phyloP scores from a whole-genome alignment of 2,113 vertebrate genomes.

The Rhodinocichla rosea region DNA sequence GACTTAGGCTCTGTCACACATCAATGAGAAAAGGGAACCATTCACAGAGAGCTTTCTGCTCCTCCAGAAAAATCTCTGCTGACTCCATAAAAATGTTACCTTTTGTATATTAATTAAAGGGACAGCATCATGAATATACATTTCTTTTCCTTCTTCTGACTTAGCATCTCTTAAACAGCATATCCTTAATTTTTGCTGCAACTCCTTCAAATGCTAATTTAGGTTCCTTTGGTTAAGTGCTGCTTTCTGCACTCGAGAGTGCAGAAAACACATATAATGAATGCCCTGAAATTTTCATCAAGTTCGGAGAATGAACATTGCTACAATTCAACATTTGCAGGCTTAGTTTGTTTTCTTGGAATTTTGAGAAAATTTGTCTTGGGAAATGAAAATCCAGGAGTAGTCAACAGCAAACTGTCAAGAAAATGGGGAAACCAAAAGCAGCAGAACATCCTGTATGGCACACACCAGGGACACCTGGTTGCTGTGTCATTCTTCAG shows the following conservation, averaged over 20 bases:
- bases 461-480: not conserved
- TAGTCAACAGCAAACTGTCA: not conserved
- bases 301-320: not conserved
- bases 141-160: not conserved
- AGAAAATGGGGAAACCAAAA: not conserved
- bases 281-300: not conserved
- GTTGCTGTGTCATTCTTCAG: not conserved
- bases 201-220: not conserved
- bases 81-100: not conserved
- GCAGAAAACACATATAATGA: not conserved
- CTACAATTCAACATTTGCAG: not conserved
- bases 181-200: not conserved
- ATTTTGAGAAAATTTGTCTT: not conserved
- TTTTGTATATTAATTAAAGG: not conserved
- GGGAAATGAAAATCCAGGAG: constrained; percentile 1
- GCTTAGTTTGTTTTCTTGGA: not conserved
- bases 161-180: not conserved
- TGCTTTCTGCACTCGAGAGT: not conserved
- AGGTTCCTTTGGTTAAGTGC: not conserved
- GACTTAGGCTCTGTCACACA: not conserved
- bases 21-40: not conserved
- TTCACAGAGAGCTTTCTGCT: not conserved
- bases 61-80: not conserved
- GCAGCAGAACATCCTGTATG: not conserved
- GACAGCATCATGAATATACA: not conserved